These are phyloP conservation scores for Ciconia maguari DNA, from an alignment of 2,113 vertebrate genomes.

Conservation along the genomic window DNA sequence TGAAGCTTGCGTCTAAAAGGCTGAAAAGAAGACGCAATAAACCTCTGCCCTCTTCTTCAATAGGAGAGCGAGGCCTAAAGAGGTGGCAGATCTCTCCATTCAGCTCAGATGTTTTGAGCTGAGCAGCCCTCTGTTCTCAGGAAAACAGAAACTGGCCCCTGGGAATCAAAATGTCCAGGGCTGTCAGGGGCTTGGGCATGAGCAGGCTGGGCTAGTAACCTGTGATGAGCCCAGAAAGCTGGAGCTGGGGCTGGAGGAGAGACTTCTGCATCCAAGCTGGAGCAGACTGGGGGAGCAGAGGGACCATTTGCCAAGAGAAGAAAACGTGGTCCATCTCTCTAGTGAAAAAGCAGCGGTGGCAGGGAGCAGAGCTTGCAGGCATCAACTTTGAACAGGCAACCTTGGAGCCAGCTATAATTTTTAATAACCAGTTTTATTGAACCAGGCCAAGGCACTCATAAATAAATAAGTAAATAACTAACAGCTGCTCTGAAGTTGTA, in stretches of 20 bases:
- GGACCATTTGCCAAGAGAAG: background rate
- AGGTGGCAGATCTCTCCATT: background rate
- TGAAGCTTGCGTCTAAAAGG: background rate
- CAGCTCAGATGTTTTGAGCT: background rate
- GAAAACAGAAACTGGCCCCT: background rate
- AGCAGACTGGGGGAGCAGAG: background rate
- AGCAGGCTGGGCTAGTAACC: background rate
- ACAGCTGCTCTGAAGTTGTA: background rate
- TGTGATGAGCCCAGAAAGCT: background rate
- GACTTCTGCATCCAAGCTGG: background rate
- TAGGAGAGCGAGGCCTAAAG: background rate
- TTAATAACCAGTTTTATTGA: background rate
- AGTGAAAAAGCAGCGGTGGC: background rate
- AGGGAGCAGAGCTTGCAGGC: background rate
- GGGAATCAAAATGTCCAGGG: background rate
- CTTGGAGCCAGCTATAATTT: background rate
- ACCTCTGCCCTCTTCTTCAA: background rate
- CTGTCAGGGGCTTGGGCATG: background rate
- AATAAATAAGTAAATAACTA: background rate
- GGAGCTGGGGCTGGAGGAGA: background rate
- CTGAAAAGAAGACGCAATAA: slow-evolving; percentile 11
- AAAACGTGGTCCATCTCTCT: background rate
- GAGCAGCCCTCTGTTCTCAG: background rate
- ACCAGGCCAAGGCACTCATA: background rate
- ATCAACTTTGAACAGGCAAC: background rate